Percentiles rank a stretch among this genome's conserved stretches.
phyloP scores from a whole-genome alignment of 2,888 invertebrate species.

The Drosophila lacicola region DNA sequence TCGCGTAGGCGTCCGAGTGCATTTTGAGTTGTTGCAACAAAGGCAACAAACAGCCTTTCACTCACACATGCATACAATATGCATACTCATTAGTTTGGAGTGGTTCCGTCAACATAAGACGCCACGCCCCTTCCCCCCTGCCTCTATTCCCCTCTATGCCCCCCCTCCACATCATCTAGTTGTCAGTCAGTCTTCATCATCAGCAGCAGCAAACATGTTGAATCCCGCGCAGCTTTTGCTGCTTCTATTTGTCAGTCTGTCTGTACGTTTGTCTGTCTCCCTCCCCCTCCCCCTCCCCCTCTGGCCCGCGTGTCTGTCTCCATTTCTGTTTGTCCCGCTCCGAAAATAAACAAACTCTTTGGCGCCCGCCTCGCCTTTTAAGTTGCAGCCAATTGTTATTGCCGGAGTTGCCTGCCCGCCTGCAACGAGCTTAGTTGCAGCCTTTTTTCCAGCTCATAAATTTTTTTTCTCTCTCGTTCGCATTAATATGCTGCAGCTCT shows the following conservation, averaged over 20 bases:
- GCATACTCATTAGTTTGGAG: slow-evolving; percentile 83
- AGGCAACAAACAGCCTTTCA: slow-evolving; percentile 40
- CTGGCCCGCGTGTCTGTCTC: background rate
- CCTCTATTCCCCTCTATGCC: background rate
- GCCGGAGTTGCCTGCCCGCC: slow-evolving; percentile 42
- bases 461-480: slow-evolving; percentile 33
- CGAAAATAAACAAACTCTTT: slow-evolving; percentile 66
- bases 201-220: slow-evolving; percentile 11
- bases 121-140: background rate
- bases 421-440: slow-evolving; percentile 40
- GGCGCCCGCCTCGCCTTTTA: slow-evolving; percentile 51
- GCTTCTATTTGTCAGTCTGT: slow-evolving; percentile 47
- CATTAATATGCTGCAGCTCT: slow-evolving; percentile 21
- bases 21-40: slow-evolving; percentile 68
- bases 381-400: slow-evolving; percentile 80
- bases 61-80: slow-evolving; percentile 76
- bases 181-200: slow-evolving; percentile 53
- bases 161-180: slow-evolving; percentile 13
- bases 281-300: background rate
- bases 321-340: slow-evolving; percentile 32
- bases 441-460: slow-evolving; percentile 77
- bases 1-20: slow-evolving; percentile 67
- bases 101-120: slow-evolving; percentile 78
- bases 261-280: background rate
- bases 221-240: slow-evolving; percentile 28